Evolutionary conservation across 2,113 vertebrate genomes (phyloP), one percentile per base, ranked within the genome.

Genomic region (Addax nasomaculatus): DNA sequence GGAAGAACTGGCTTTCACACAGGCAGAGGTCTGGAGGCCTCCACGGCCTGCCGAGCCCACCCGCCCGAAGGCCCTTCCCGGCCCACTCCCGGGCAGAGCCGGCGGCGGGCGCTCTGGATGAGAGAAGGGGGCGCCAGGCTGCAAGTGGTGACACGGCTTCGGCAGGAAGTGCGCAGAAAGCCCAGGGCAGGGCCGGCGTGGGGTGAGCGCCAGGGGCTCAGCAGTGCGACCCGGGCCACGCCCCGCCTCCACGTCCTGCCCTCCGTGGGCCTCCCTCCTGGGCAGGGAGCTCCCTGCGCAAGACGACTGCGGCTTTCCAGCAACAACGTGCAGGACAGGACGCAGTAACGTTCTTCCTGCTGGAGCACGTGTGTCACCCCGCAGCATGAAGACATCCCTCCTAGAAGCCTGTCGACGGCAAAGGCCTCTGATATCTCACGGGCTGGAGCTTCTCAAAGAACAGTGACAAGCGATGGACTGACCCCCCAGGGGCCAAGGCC

Each of bases 141-240:
- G 39, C 49, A 17, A 79, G 58, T 19, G 11, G 67, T 1, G 23
- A 73, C 7, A n/a, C 5, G n/a, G 17, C 78, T 79, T 85, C 80
- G 5, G 1, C 10, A 49, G 30, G 87, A 19, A 79, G 45, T 1
- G 2, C 23, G 19, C 49, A 64, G 73, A 23, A 79, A 93, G 84
- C 23, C 76, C 58, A 6, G 85, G 39, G 45, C n/a, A 81, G 43
- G 53, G 51, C 33, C 3, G 13, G 70, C 13, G 29, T 27, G 1
- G 23, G 5, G n/a, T 11, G 3, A 2, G 83, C 33, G 0, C 6
- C 45, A 25, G 39, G 39, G 57, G 57, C 53, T 70, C 47, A 25
- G 76, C 11, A 12, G 43, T 13, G n/a, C 1, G 2, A 21, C 16
- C 10, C 1, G n/a, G n/a, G 6, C 57, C 87, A 2, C 4, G 12